Base-by-base conservation (phyloP, 2,888 invertebrate species). In the Perizoma affinitatum region DNA sequence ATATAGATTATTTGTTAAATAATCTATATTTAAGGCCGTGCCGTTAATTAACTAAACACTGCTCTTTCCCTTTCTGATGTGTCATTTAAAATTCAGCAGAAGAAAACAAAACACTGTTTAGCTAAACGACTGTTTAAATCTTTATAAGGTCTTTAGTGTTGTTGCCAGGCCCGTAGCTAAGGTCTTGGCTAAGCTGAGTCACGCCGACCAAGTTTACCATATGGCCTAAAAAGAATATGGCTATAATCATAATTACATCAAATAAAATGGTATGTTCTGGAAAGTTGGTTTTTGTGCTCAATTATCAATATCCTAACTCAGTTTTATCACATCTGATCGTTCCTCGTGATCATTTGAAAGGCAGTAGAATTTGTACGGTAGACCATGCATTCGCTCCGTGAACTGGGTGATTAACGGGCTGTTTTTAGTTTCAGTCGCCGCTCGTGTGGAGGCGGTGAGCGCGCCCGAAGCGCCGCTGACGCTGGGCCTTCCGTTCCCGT, bases 401-500 rank as follows among this genome's bases (percentile, higher is more conserved):
- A 33, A 47, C 11, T 54, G 52, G 51, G 76, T 65, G 67, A 76
- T 70, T 87, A 79, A 88, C 72, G 54, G 40, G 52, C 40, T 22
- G 60, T 71, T 69, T 80, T 83, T 70, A 88, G 90, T 90, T 91
- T 79, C 90, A 91, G 90, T 84, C 59, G 49, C 69, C n/a, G 73
- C 79, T n/a, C 42, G 54, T 5, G 63, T 63, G 35, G 63, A 54
- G 22, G 49, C 65, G 5, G 61, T 58, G 55, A 54, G 53, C 34
- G 44, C 41, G 54, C 10, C 55, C 6, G 88, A 88, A 63, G 67
- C 84, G 6, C 84, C 88, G 40, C 87, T 90, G 41, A 90, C 90
- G 9, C 73, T 91, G 71, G 91, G 90, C 0, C 72, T 91, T 66
- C 92, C 92, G 71, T 90, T 90, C 68, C 91, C 91, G 50, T 91